Evolutionary conservation across 2,797 vertebrate species (phyloP).

Genomic region (Aselliscus stoliczkanus): DNA sequence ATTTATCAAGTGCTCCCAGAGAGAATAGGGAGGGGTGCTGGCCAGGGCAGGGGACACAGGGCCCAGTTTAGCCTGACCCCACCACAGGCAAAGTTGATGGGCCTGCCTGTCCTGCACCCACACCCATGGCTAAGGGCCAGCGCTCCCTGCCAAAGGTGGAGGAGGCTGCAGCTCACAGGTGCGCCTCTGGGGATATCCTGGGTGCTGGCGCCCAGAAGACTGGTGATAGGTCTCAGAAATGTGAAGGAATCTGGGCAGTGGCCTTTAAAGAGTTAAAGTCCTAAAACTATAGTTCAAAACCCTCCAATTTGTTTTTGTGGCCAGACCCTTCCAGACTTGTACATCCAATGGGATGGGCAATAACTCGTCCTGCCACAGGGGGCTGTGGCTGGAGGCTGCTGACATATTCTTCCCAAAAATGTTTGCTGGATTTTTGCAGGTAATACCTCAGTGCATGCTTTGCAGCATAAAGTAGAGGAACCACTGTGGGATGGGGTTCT

Average conservation of each 20-base stretch:
- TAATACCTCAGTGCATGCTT: background rate
- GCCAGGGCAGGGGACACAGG: too few relatives aligned
- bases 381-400: background rate
- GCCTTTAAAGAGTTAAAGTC: background rate
- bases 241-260: too few relatives aligned
- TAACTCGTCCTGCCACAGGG: accelerated
- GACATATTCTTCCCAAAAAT: background rate
- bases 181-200: background rate
- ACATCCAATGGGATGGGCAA: background rate
- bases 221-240: background rate
- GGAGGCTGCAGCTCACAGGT: background rate
- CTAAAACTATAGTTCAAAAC: background rate
- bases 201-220: background rate
- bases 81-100: background rate
- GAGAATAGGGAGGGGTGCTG: background rate
- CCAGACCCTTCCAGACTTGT: background rate
- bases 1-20: background rate
- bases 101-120: background rate
- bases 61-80: background rate
- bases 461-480: background rate
- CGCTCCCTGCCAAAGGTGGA: background rate
- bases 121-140: background rate
- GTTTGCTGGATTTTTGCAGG: background rate
- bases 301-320: background rate
- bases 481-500: background rate